Base-by-base conservation (phyloP, 1,140 invertebrate genomes). In the Drosophila sucinea region DNA sequence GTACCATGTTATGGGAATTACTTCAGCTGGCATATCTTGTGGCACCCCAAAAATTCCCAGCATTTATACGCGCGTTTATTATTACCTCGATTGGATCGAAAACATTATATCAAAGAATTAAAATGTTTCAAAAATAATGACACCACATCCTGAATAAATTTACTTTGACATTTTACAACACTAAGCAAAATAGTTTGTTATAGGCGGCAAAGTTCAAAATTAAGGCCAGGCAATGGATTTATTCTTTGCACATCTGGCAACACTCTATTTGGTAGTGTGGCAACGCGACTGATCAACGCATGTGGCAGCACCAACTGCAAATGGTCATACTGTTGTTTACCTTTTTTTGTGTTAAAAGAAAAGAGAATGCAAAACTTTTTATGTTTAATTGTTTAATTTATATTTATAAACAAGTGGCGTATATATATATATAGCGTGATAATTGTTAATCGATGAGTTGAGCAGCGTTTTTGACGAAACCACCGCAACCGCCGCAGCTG, bases 61-160 rank as follows among this genome's bases (percentile, higher is more conserved):
- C 55, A 71, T 91, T 51, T 92, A 92, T 57, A 92, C 85, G 0
- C 70, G 81, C 0, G 89, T 92, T 0, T 73, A 74, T 60, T 67
- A 76, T n/a, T 92, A 90, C 67, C 44, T 92, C 11, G 72, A 81
- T 73, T 92, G 91, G 91, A 92, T 87, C 3, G 66, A 17, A 8
- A 2, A 54, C 40, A 73, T 47, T 29, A 63, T 86, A 25, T 10
- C 54, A 1, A 65, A 47, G 7, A 56, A 47, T 23, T 72, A 62
- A 17, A 27, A 33, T 25, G 23, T 65, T 3, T 33, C 47, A 38
- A 1, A 17, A 17, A 55, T 29, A 4, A 6, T 71, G 40, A 51
- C 44, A 17, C 17, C 17, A 17, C 17, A 17, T 17, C 17, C 17
- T 17, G 17, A 17, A 17, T 17, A 17, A 17, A 17, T 17, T 17